Percentiles rank a stretch among this genome's conserved stretches.
Evolutionary conservation across 2,797 vertebrate genomes (phyloP).

Genomic region (Cyprinodon diabolis): DNA sequence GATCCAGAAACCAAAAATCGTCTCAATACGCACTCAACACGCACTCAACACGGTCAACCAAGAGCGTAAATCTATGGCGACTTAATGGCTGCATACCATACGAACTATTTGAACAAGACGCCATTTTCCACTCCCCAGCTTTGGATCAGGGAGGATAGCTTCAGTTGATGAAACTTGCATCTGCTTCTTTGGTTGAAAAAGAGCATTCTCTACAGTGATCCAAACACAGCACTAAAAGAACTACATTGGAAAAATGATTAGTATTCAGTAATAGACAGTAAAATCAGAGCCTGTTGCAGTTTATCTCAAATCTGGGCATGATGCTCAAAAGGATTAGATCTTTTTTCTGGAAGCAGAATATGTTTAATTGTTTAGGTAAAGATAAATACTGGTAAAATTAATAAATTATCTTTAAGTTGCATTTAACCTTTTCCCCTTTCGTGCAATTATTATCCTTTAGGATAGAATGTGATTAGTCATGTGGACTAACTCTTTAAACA

Average conservation of each 20-base stretch:
- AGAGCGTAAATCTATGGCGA: constrained; percentile 16
- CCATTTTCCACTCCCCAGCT: constrained; percentile 50
- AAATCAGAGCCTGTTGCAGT: background rate
- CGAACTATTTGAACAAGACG: constrained; percentile 39
- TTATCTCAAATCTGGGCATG: background rate
- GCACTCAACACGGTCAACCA: constrained; percentile 13
- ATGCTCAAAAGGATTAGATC: background rate
- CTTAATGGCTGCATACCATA: constrained; percentile 36
- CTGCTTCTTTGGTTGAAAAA: background rate
- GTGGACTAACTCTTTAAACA: background rate
- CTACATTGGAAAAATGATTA: background rate
- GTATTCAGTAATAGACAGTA: background rate
- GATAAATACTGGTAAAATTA: background rate
- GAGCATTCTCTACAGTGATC: background rate
- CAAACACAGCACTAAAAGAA: background rate
- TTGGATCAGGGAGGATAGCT: constrained; percentile 14
- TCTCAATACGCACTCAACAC: constrained; percentile 14
- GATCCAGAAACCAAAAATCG: background rate
- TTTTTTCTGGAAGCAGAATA: background rate
- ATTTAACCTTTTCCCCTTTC: constrained; percentile 2
- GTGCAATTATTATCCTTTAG: background rate
- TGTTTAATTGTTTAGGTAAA: background rate
- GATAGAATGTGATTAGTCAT: background rate
- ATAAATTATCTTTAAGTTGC: background rate
- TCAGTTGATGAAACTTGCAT: background rate